Evolutionary conservation across 37 sponge, comb jelly and placozoan species (phyloP).

Genomic region (Hexactinellida sp.): DNA sequence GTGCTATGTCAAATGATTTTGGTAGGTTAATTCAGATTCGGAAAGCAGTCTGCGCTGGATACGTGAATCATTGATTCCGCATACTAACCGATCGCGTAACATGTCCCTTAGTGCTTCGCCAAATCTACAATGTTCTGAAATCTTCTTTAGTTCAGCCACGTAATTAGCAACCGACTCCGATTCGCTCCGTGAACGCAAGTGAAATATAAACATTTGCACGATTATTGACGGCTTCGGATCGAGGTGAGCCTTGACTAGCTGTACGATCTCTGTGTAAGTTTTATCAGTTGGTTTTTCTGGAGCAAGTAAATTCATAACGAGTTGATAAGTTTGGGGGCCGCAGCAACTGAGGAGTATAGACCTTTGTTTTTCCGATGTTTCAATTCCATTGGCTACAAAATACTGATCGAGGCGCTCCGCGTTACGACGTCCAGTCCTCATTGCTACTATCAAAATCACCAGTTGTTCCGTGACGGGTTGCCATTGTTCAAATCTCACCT

Average conservation of each 20-base stretch:
- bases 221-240: conserved; percentile 18
- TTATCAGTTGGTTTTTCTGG: neutral
- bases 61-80: neutral
- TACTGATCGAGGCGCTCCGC: neutral
- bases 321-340: neutral
- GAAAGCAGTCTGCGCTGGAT: conserved; percentile 23
- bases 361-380: neutral
- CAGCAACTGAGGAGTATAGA: neutral
- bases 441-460: neutral
- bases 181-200: neutral
- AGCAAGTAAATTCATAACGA: neutral
- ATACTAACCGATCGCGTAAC: conserved; percentile 23
- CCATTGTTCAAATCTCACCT: neutral
- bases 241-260: neutral
- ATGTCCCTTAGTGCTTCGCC: conserved; percentile 16
- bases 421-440: neutral
- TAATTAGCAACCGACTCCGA: conserved; percentile 10
- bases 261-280: neutral
- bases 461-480: neutral
- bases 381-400: neutral
- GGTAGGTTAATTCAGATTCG: conserved; percentile 16
- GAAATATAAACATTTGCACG: conserved; percentile 17
- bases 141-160: conserved; percentile 5
- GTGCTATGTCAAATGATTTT: conserved; percentile 17
- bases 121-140: conserved; percentile 25